Conservation (phyloP, 1,140 invertebrate species). For the Meteorus sp. region DNA sequence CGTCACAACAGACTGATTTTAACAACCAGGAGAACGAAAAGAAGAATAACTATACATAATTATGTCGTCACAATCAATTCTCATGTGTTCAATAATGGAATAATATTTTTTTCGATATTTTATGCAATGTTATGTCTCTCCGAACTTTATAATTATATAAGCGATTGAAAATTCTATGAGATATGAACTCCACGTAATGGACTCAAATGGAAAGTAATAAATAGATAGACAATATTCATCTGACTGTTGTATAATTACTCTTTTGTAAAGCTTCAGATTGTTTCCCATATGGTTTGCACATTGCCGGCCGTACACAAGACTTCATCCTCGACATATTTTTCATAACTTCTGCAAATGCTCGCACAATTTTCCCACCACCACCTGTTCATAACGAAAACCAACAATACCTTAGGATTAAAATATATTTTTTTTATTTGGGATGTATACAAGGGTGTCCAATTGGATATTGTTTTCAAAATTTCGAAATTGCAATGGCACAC, state of each 20-base stretch:
- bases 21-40: neutral
- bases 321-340: constrained; percentile 85
- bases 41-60: neutral
- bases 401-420: constrained; percentile 4
- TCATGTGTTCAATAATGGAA: constrained; percentile 17
- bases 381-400: constrained; percentile 45
- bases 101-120: constrained; percentile 11
- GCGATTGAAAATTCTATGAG: neutral
- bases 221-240: constrained; percentile 24
- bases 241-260: constrained; percentile 62
- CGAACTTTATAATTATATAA: neutral
- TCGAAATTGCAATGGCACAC: too few species aligned
- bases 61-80: neutral
- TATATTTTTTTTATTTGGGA: neutral
- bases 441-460: too few species aligned
- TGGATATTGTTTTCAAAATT: too few species aligned
- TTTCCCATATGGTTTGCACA: constrained; percentile 87
- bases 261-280: constrained; percentile 85
- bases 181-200: constrained; percentile 2
- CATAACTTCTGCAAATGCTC: constrained; percentile 80
- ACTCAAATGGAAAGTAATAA: constrained; percentile 12
- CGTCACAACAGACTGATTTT: neutral
- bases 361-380: constrained; percentile 78
- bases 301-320: constrained; percentile 78
- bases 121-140: constrained; percentile 1